A percentile compares a stretch with the other conserved stretches of the same genome.
These are phyloP conservation scores for Phoeniculus purpureus DNA, from an alignment of 2,797 vertebrate genomes.

Conservation along the genomic window DNA sequence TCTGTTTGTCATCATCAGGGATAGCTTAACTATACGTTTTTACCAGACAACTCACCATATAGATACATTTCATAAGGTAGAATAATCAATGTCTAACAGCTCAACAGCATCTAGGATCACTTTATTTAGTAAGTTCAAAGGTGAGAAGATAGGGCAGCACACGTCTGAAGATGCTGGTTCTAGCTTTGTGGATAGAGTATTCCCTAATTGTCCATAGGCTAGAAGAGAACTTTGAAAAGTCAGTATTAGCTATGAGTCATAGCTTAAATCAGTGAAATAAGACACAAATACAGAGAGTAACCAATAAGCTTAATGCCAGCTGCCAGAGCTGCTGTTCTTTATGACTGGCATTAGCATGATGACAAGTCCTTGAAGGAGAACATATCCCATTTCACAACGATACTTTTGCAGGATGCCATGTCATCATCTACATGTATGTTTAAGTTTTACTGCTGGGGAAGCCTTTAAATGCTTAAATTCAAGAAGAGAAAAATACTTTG, in stretches of 20 bases:
- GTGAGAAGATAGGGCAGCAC: not conserved
- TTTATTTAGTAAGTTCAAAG: not conserved
- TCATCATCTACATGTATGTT: constrained; percentile 18
- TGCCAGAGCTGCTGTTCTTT: constrained; percentile 12
- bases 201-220: not conserved
- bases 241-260: not conserved
- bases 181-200: not conserved
- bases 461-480: constrained; percentile 15
- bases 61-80: not conserved
- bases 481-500: not conserved
- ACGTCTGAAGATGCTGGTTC: not conserved
- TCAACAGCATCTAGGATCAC: not conserved
- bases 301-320: not conserved
- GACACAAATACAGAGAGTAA: not conserved
- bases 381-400: not conserved
- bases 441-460: constrained; percentile 3
- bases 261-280: not conserved
- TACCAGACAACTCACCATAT: not conserved
- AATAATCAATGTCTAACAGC: not conserved
- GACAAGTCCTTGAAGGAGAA: constrained; percentile 27
- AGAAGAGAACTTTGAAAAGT: not conserved
- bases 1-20: not conserved
- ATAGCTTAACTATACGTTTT: not conserved
- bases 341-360: not conserved
- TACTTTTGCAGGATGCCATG: not conserved